Evolutionary conservation across 2,113 vertebrate species (phyloP).

Genomic region (Bufo bufo): DNA sequence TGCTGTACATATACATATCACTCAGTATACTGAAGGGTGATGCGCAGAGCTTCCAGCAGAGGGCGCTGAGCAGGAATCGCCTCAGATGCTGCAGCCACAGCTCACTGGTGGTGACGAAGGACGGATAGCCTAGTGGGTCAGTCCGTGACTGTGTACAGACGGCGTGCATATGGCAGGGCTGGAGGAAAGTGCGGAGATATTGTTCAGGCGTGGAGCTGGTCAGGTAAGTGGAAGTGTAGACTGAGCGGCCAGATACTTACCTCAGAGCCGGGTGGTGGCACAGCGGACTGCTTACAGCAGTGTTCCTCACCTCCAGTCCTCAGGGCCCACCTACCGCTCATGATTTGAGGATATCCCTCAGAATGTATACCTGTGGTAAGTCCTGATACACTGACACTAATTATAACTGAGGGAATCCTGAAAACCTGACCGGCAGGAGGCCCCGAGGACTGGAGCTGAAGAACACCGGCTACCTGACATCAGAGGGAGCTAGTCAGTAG

Average conservation of each 20-base stretch:
- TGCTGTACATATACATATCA: no score
- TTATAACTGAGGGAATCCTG: no score
- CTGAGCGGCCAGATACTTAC: no score
- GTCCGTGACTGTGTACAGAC: not conserved
- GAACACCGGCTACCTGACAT: not conserved
- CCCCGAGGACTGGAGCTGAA: no score
- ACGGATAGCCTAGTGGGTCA: not conserved
- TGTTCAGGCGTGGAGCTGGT: constrained; percentile 38
- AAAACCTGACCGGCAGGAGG: no score
- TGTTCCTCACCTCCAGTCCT: no score
- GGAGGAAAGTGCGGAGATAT: constrained; percentile 11
- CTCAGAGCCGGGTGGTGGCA: no score
- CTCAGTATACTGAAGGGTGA: not conserved
- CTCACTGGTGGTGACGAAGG: constrained; percentile 39
- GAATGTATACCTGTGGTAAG: no score
- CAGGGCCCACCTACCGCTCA: no score
- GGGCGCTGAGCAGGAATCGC: constrained; percentile 15
- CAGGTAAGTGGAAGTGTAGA: constrained; percentile 4
- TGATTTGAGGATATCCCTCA: no score
- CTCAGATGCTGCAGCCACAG: not conserved
- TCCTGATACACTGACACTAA: no score
- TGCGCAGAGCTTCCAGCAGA: not conserved
- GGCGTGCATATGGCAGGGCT: constrained; percentile 31
- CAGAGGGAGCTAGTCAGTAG: not conserved
- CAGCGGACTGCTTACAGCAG: not conserved